Conservation (phyloP, 2,888 invertebrate species). For the Parnassius glacialis region DNA sequence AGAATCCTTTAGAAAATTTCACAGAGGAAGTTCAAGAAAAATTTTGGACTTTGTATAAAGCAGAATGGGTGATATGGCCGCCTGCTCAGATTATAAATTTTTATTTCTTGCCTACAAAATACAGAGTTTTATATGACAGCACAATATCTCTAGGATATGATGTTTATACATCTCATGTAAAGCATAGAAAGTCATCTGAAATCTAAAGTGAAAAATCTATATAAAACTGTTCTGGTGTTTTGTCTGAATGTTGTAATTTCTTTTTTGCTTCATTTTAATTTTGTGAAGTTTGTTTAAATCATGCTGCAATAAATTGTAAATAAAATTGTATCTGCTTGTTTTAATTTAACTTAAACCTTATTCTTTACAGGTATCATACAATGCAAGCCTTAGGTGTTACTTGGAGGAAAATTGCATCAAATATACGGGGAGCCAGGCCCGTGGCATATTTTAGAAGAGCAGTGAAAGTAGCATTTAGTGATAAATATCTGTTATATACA, state of each 20-base stretch:
- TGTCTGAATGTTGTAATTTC: background rate
- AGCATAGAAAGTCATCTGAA: conserved; percentile 67
- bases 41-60: conserved; percentile 88
- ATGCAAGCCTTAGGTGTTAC: conserved; percentile 58
- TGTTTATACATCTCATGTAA: conserved; percentile 90
- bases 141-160: conserved; percentile 92
- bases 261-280: background rate
- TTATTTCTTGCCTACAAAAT: conserved; percentile 89
- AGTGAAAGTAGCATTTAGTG: conserved; percentile 79
- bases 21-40: conserved; percentile 86
- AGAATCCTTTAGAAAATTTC: conserved; percentile 81
- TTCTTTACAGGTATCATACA: conserved; percentile 47
- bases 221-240: background rate
- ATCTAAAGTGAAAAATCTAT: background rate
- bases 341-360: conserved; percentile 14
- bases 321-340: background rate
- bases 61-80: conserved; percentile 96
- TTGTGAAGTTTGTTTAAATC: background rate
- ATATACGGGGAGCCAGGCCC: conserved; percentile 42
- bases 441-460: conserved; percentile 44
- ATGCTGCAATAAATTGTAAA: background rate
- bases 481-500: conserved; percentile 88
- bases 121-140: conserved; percentile 93
- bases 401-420: conserved; percentile 58
- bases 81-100: conserved; percentile 96